These are phyloP conservation scores for Characodon lateralis DNA, from an alignment of 2,797 vertebrate genomes.

Conservation along the genomic window DNA sequence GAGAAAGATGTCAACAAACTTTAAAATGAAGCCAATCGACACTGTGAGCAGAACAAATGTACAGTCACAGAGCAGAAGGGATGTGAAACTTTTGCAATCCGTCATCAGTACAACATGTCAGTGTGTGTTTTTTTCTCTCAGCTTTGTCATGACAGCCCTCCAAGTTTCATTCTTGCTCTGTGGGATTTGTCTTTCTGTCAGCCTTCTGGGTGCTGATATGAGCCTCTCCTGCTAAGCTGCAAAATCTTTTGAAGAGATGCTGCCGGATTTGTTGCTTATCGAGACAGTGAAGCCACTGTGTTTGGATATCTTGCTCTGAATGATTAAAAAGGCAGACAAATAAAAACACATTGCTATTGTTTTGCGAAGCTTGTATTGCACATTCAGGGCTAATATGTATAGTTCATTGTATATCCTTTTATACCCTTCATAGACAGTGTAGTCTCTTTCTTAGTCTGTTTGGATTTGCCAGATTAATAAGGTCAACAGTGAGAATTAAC, in stretches of 20 bases:
- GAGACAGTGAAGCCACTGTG: constrained; percentile 20
- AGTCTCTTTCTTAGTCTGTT: neutral
- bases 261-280: constrained; percentile 44
- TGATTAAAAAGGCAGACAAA: neutral
- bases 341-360: constrained; percentile 2
- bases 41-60: constrained; percentile 54
- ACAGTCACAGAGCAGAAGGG: constrained; percentile 37
- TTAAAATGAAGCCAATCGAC: constrained; percentile 55
- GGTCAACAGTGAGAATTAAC: neutral
- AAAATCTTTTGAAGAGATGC: constrained; percentile 49
- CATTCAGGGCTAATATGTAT: neutral
- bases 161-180: constrained; percentile 30
- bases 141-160: constrained; percentile 46
- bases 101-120: constrained; percentile 28
- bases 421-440: neutral
- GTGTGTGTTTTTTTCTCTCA: constrained; percentile 24
- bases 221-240: constrained; percentile 54
- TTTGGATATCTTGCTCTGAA: constrained; percentile 3
- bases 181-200: constrained; percentile 46
- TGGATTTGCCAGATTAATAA: neutral
- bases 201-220: constrained; percentile 43
- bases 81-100: constrained; percentile 42
- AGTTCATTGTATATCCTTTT: neutral
- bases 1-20: constrained; percentile 48
- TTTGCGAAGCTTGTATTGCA: neutral